These are phyloP conservation scores for Dendroctonus ponderosae DNA, from an alignment of 1,140 invertebrate genomes.

Conservation along the genomic window DNA sequence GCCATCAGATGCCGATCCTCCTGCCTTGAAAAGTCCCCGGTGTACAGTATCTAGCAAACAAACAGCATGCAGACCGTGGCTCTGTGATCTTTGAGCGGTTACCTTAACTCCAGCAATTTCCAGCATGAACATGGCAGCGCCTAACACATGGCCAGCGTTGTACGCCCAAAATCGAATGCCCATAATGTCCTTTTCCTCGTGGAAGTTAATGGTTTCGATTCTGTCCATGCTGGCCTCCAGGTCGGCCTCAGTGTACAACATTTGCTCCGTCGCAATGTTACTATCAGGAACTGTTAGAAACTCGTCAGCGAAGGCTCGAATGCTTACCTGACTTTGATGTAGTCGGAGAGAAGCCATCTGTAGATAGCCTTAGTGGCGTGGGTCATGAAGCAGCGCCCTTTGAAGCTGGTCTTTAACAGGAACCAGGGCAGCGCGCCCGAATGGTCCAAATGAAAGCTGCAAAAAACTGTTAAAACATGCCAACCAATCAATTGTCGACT, in stretches of 20 bases:
- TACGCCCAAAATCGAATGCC: conserved; percentile 98
- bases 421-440: conserved; percentile 98
- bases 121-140: conserved; percentile 99
- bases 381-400: conserved; percentile 98
- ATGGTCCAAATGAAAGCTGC: conserved; percentile 96
- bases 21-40: conserved; percentile 97
- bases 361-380: conserved; percentile 99
- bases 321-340: conserved; percentile 90
- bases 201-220: conserved; percentile 98
- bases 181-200: conserved; percentile 96
- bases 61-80: neutral
- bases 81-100: neutral
- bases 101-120: conserved; percentile 97
- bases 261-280: conserved; percentile 95
- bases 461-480: neutral
- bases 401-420: conserved; percentile 95
- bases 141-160: conserved; percentile 97
- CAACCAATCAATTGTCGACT: too few species aligned
- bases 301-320: neutral
- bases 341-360: conserved; percentile 97
- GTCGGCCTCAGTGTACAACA: conserved; percentile 97
- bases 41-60: conserved; percentile 78
- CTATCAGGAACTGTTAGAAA: conserved; percentile 52
- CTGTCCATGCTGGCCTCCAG: conserved; percentile 97
- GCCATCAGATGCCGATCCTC: conserved; percentile 99